Evolutionary conservation across 2,797 vertebrate genomes (phyloP).

Genomic region (Trichosurus vulpecula): DNA sequence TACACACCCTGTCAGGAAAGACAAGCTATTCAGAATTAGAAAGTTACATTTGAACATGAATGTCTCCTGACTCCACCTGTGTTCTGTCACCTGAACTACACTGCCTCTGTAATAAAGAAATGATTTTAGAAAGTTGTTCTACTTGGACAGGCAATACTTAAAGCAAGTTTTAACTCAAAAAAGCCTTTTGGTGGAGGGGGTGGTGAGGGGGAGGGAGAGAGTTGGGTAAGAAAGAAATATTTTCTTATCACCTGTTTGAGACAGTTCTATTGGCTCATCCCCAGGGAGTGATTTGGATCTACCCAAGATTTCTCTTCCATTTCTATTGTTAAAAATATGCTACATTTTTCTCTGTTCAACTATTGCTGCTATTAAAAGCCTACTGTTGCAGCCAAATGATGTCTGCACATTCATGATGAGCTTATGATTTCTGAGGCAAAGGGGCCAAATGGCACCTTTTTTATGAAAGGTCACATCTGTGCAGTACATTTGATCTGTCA

Average conservation of each 20-base stretch:
- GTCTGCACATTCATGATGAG: not conserved
- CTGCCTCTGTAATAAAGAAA: not conserved
- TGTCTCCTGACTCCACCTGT: not conserved
- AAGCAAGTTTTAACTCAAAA: not conserved
- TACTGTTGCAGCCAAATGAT: not conserved
- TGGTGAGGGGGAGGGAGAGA: not conserved
- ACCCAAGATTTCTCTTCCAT: not conserved
- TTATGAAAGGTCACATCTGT: constrained; percentile 2
- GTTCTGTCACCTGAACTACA: not conserved
- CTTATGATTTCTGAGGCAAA: not conserved
- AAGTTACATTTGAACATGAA: not conserved
- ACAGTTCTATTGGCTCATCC: not conserved
- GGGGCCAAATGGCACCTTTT: not conserved
- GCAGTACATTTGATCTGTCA: not conserved
- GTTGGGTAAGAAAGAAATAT: not conserved
- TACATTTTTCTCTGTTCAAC: not conserved
- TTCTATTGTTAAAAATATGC: not conserved
- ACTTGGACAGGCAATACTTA: not conserved
- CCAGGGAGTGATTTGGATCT: not conserved
- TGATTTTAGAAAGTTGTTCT: not conserved
- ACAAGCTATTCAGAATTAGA: not conserved
- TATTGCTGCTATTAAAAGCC: not conserved
- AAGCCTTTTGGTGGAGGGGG: not conserved
- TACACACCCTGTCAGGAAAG: not conserved
- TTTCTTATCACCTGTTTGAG: not conserved